Base-by-base conservation (phyloP, 2,888 invertebrate genomes). In the Harpalus rufipes region DNA sequence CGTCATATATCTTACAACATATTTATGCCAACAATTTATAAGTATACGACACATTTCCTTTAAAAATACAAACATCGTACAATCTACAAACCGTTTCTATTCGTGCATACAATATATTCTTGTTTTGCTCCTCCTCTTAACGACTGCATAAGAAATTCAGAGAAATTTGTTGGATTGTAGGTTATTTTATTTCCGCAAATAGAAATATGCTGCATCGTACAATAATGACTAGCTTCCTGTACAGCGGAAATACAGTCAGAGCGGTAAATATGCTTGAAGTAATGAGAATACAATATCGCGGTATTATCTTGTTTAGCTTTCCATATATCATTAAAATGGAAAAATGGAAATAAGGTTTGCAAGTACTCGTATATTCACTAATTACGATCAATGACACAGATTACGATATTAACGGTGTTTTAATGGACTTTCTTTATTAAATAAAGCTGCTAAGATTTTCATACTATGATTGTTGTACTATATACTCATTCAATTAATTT, bases 111-210 rank as follows among this genome's bases (percentile, higher is more conserved):
- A 39, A 18, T 74, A 39, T 44, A 44, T 74, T 51, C 72, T 74
- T 44, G 72, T 74, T 6, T 12, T 68, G 7, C 18, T 74, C 72
- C 44, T 14, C 72, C 41, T 44, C 44, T 44, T 74, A 74, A 74
- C 72, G 72, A 74, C 72, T 44, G 7, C 32, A 32, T 32, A 32
- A 32, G 14, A 18, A 51, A 44, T 74, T 74, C 72, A 16, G 16
- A 18, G 41, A 74, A 74, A 74, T 74, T 74, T 41, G 41, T 44
- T 18, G 72, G 41, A 41, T 74, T 41, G 41, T 44, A 44, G 72
- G 16, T 74, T 44, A 74, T 44, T 74, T 74, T 74, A 44, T 44
- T 74, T 74, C 72, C 72, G 72, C 10, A 41, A 74, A 74, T 74
- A 74, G 44, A 44, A 74, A 74, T 74, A 74, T 74, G 72, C 72